Evolutionary conservation across 92 coral and sea anemone genomes (phyloP).

Genomic region (Bergia sp.): DNA sequence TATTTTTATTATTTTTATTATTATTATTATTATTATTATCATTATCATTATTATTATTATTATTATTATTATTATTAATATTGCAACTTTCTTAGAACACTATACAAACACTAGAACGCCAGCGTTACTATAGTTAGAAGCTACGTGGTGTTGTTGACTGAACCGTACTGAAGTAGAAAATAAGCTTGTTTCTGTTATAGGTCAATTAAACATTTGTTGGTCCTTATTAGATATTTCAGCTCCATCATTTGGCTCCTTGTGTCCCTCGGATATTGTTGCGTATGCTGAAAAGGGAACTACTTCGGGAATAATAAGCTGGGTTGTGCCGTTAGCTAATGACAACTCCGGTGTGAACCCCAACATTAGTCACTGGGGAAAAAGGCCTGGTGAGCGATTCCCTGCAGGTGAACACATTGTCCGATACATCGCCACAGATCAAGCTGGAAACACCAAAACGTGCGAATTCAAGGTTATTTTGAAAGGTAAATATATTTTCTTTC

Average conservation of each 20-base stretch:
- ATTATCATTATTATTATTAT: too few relatives aligned
- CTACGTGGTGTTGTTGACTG: too few relatives aligned
- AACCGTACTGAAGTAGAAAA: too few relatives aligned
- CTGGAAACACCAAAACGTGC: slow-evolving; percentile 60
- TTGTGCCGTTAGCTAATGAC: slow-evolving; percentile 35
- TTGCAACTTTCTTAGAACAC: too few relatives aligned
- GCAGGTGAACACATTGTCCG: slow-evolving; percentile 58
- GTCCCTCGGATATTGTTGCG: slow-evolving; percentile 38
- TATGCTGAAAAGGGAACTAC: slow-evolving; percentile 31
- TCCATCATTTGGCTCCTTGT: slow-evolving; percentile 44
- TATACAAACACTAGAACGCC: too few relatives aligned
- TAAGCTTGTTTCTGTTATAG: too few relatives aligned
- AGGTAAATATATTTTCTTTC: slow-evolving; percentile 21
- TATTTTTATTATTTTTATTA: too few relatives aligned
- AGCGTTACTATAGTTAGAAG: too few relatives aligned
- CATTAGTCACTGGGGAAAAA: slow-evolving; percentile 49
- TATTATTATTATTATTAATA: too few relatives aligned
- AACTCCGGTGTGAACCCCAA: slow-evolving; percentile 40
- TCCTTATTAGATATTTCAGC: slow-evolving; percentile 21
- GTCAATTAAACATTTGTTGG: neutral
- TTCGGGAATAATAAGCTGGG: slow-evolving; percentile 30
- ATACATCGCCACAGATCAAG: slow-evolving; percentile 59
- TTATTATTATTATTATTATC: too few relatives aligned
- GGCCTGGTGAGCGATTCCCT: slow-evolving; percentile 56
- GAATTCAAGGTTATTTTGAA: slow-evolving; percentile 39